Evolutionary conservation across 2,113 vertebrate genomes (phyloP).

Genomic region (Xyliphius kryptos): DNA sequence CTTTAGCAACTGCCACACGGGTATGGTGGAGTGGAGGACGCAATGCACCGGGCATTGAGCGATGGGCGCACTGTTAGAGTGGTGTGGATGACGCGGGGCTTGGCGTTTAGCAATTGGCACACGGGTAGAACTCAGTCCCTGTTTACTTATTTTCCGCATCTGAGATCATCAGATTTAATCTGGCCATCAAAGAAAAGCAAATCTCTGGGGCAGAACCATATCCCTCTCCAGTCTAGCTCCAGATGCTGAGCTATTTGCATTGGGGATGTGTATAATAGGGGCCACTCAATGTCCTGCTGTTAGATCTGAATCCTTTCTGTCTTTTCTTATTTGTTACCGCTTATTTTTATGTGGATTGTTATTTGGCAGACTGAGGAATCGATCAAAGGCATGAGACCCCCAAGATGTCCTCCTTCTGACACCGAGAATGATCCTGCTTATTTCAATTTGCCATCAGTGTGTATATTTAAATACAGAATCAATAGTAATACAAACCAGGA

Average conservation of each 20-base stretch:
- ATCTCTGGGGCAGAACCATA: neutral
- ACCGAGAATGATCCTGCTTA: neutral
- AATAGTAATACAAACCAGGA: slow-evolving; percentile 48
- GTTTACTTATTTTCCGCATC: neutral
- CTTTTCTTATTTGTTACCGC: neutral
- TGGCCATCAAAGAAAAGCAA: neutral
- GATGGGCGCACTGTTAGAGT: too few species aligned
- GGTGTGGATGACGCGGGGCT: too few species aligned
- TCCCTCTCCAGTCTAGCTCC: neutral
- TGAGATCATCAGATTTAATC: neutral
- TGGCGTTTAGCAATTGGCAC: too few species aligned
- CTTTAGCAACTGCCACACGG: too few species aligned
- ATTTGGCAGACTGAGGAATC: too few species aligned
- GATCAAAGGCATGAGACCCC: too few species aligned
- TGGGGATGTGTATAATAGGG: neutral
- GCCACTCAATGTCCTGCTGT: neutral
- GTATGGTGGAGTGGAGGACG: too few species aligned
- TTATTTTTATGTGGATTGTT: neutral
- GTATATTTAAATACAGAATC: neutral
- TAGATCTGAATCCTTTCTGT: neutral
- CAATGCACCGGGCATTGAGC: too few species aligned
- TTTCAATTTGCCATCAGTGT: neutral
- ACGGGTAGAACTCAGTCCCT: too few species aligned
- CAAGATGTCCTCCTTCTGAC: too few species aligned
- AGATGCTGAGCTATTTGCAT: neutral